Evolutionary conservation across 92 coral and sea anemone species (phyloP).

Genomic region (Scolanthus callimorphus): DNA sequence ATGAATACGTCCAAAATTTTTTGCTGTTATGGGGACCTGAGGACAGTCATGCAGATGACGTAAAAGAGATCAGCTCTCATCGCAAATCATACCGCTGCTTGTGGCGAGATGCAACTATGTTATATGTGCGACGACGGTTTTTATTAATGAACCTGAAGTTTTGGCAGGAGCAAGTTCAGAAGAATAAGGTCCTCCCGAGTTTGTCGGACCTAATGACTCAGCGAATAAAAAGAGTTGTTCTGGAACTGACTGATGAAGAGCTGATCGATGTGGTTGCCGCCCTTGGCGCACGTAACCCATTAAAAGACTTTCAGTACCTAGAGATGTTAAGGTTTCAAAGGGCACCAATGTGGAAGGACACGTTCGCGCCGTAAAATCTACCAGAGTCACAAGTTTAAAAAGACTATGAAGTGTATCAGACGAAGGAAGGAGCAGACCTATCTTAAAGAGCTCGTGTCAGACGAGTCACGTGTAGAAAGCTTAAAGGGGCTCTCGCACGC

Average conservation of each 20-base stretch:
- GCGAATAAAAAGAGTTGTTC: constrained; percentile 6
- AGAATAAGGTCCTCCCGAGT: constrained; percentile 5
- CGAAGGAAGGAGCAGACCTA: too few relatives aligned
- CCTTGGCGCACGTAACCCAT: background rate
- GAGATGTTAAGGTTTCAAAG: constrained; percentile 4
- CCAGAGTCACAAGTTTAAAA: too few relatives aligned
- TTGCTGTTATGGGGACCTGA: too few relatives aligned
- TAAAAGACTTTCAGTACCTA: constrained; percentile 10
- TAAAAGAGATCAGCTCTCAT: too few relatives aligned
- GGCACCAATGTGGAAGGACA: constrained; percentile 17
- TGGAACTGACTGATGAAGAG: constrained; percentile 8
- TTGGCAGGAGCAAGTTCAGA: constrained; percentile 20
- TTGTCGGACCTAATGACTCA: background rate
- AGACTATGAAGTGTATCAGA: too few relatives aligned
- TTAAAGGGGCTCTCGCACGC: too few relatives aligned
- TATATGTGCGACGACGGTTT: constrained; percentile 5
- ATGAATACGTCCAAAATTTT: too few relatives aligned
- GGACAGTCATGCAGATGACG: too few relatives aligned
- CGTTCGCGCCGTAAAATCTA: too few relatives aligned
- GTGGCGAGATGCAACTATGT: constrained; percentile 5
- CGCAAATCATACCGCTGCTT: background rate
- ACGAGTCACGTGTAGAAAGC: too few relatives aligned
- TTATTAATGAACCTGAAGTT: constrained; percentile 3
- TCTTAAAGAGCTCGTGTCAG: too few relatives aligned
- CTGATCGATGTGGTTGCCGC: constrained; percentile 1